A percentile compares a stretch with the other conserved stretches of the same genome.
phyloP scores from a whole-genome alignment of 2,888 invertebrate species.

The Apoda limacodes region DNA sequence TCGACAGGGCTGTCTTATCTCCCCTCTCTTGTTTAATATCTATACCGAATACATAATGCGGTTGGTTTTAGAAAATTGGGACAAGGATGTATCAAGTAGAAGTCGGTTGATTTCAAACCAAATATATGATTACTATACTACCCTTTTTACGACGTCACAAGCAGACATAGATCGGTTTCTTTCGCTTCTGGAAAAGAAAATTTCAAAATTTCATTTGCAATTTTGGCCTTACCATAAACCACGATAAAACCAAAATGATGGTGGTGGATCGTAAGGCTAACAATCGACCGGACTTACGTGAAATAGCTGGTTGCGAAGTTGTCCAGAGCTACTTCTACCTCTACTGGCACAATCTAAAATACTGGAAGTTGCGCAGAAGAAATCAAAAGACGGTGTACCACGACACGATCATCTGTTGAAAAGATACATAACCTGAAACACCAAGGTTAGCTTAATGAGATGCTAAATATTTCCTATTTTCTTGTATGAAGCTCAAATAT shows the following conservation, averaged over 20 bases:
- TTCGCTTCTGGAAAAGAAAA: constrained; percentile 1
- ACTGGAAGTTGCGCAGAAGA: constrained; percentile 5
- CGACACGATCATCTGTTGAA: constrained; percentile 5
- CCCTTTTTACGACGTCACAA: constrained; percentile 1
- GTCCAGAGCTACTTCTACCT: background rate
- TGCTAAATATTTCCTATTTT: constrained; percentile 6
- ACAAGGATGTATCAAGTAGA: constrained; percentile 2
- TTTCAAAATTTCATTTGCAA: too few species aligned
- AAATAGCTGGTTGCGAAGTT: constrained; percentile 4
- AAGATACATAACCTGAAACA: constrained; percentile 7
- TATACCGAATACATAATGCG: constrained; percentile 8
- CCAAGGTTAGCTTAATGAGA: constrained; percentile 6
- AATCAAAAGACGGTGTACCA: constrained; percentile 8
- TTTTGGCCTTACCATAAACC: constrained; percentile 4
- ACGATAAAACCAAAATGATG: constrained; percentile 6
- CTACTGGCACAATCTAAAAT: constrained; percentile 3
- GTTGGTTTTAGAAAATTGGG: constrained; percentile 3
- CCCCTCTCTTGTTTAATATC: constrained; percentile 8
- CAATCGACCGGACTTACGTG: constrained; percentile 4
- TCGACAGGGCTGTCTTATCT: constrained; percentile 10
- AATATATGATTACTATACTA: constrained; percentile 1
- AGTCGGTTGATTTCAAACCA: constrained; percentile 1
- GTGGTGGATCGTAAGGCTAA: constrained; percentile 5
- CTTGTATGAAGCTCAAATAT: constrained; percentile 2
- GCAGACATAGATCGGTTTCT: constrained; percentile 1